Evolutionary conservation across 2,113 vertebrate species (phyloP), one percentile per base, ranked within the genome.

Genomic region (Callocephalon fimbriatum): DNA sequence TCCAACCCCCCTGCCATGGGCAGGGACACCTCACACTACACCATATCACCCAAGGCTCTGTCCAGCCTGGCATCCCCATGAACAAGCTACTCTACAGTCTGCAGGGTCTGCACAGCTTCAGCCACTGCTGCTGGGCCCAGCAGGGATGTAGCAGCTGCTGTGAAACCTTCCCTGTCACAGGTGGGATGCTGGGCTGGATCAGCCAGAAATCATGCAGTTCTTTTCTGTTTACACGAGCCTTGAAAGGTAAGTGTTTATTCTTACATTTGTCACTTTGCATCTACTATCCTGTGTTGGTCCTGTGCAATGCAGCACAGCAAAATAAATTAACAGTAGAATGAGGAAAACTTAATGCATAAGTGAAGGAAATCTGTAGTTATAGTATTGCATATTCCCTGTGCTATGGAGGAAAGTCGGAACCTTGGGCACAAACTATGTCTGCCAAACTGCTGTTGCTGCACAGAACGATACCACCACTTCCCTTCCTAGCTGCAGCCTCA

Each of bases 381-480:
- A 11, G 32, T 13, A 13, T 21, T 37, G 21, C 50, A 7, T 47
- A n/a, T 86, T 80, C 35, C 35, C 25, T 31, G 1, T 14, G n/a
- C 40, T 27, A 2, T 5, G 47, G 48, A 42, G n/a, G 50, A 35
- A 12, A 40, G 10, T 22, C 50, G 16, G 32, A 75, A 32, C n/a
- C 48, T 40, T 0, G 6, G 48, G 10, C 29, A 40, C 29, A 35
- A 51, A 56, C 62, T 5, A 0, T 1, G 0, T 35, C 68, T 0
- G 2, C 51, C 74, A 53, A 22, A 54, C 40, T 16, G 40, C 56
- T 2, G 2, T 7, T 2, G 2, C 54, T 11, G 18, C 40, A 21
- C 1, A 0, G n/a, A 32, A 15, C 12, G 47, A n/a, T 56, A 29
- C 35, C 1, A 5, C 32, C 0, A 0, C 29, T 70, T 37, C 32